Percentiles rank a stretch among this genome's conserved stretches.
phyloP scores from a whole-genome alignment of 1,140 invertebrate species.

The Saccostrea cuccullata region DNA sequence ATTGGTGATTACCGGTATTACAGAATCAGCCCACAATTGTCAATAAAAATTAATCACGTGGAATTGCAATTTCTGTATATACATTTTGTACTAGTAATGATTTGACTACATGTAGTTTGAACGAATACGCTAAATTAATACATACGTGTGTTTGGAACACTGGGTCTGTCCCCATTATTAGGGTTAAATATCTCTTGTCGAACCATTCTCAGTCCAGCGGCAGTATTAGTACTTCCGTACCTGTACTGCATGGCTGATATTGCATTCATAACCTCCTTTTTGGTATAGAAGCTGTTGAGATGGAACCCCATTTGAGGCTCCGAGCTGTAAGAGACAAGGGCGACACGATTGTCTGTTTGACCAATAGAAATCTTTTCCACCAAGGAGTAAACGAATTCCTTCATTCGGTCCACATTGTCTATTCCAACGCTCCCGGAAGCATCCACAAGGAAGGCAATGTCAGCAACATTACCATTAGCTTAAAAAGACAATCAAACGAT shows the following conservation, averaged over 20 bases:
- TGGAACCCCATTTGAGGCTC: conserved; percentile 67
- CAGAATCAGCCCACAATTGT: too few relatives aligned
- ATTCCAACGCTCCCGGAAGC: conserved; percentile 73
- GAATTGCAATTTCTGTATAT: not conserved
- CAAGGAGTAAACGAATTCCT: conserved; percentile 66
- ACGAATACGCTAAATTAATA: not conserved
- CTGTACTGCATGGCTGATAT: conserved; percentile 69
- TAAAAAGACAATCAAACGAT: not conserved
- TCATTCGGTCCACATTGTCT: conserved; percentile 67
- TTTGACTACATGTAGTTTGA: not conserved
- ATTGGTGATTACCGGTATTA: too few relatives aligned
- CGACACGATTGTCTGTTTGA: conserved; percentile 63
- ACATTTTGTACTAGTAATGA: too few relatives aligned
- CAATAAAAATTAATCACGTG: too few relatives aligned
- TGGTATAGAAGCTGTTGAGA: conserved; percentile 64
- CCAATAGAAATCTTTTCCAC: conserved; percentile 71
- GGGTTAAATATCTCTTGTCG: conserved; percentile 62
- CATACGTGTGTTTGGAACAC: conserved; percentile 71
- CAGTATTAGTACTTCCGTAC: conserved; percentile 74
- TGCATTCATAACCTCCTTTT: conserved; percentile 65
- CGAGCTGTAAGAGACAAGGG: conserved; percentile 68
- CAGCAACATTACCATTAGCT: conserved; percentile 69
- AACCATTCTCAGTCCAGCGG: conserved; percentile 66
- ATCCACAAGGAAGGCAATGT: conserved; percentile 73
- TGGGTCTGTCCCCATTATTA: conserved; percentile 63